phyloP scores from a whole-genome alignment of 1,140 invertebrate species.

The Galleria mellonella region DNA sequence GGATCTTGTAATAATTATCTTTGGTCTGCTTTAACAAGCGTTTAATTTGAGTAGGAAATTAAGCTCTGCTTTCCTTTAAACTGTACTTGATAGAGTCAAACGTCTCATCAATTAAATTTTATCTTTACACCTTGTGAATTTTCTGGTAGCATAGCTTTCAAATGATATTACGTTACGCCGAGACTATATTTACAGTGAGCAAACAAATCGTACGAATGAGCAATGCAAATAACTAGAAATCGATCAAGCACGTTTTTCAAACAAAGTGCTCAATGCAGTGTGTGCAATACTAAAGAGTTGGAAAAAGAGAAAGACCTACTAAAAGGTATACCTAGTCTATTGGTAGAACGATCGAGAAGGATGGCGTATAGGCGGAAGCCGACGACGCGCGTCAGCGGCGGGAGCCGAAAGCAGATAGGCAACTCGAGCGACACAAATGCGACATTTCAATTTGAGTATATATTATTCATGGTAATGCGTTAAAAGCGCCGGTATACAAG shows the following conservation, averaged over 20 bases:
- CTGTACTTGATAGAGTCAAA: slow-evolving; percentile 30
- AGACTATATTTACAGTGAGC: too few relatives aligned
- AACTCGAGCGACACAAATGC: slow-evolving; percentile 58
- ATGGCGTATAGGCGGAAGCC: slow-evolving; percentile 48
- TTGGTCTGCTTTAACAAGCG: slow-evolving; percentile 58
- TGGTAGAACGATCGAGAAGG: slow-evolving; percentile 35
- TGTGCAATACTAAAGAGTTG: slow-evolving; percentile 10
- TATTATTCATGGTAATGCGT: slow-evolving; percentile 74
- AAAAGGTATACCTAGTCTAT: slow-evolving; percentile 61
- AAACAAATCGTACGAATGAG: too few relatives aligned
- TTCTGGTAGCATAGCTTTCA: too few relatives aligned
- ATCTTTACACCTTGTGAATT: too few relatives aligned
- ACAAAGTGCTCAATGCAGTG: not conserved
- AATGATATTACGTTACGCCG: too few relatives aligned
- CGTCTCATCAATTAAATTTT: too few relatives aligned
- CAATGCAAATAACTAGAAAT: not conserved
- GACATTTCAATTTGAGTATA: slow-evolving; percentile 73
- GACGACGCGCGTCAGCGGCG: not conserved
- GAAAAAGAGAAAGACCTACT: slow-evolving; percentile 27
- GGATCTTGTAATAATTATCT: slow-evolving; percentile 67
- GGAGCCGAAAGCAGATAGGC: slow-evolving; percentile 40
- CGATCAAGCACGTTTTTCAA: slow-evolving; percentile 3
- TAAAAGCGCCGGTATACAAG: slow-evolving; percentile 62
- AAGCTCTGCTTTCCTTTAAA: slow-evolving; percentile 39
- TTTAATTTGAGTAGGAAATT: slow-evolving; percentile 54